Evolutionary conservation across 1,140 invertebrate genomes (phyloP).

Genomic region (Araneus ventricosus): DNA sequence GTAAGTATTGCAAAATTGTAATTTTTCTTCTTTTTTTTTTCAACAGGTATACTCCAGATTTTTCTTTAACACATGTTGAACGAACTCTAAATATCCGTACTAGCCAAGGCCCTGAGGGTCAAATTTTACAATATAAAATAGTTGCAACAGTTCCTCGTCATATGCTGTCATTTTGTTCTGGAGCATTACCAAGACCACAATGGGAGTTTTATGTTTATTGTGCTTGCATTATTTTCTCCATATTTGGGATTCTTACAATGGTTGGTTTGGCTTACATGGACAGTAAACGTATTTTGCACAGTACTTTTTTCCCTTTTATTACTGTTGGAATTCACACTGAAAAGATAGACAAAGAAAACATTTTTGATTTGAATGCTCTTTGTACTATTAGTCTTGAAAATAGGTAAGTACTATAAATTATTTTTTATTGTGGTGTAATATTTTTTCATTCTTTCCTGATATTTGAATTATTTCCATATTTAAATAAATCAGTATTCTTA

Average conservation of each 20-base stretch:
- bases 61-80: slow-evolving; percentile 90
- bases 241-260: slow-evolving; percentile 85
- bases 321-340: slow-evolving; percentile 71
- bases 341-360: slow-evolving; percentile 71
- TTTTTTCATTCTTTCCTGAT: not conserved
- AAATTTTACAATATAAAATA: slow-evolving; percentile 86
- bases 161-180: slow-evolving; percentile 87
- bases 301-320: slow-evolving; percentile 79
- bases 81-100: slow-evolving; percentile 83
- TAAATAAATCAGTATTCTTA: not conserved
- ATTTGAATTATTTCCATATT: not conserved
- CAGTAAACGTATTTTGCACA: slow-evolving; percentile 86
- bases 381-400: slow-evolving; percentile 47
- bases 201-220: slow-evolving; percentile 91
- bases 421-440: not conserved
- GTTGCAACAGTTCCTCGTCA: slow-evolving; percentile 89
- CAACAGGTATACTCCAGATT: slow-evolving; percentile 92
- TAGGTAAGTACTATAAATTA: slow-evolving; percentile 19
- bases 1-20: not conserved
- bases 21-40: slow-evolving; percentile 60
- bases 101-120: slow-evolving; percentile 78
- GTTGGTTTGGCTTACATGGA: slow-evolving; percentile 87
- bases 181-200: slow-evolving; percentile 86
- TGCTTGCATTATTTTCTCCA: slow-evolving; percentile 84
- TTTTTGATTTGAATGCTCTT: slow-evolving; percentile 74